These are phyloP conservation scores for Mayetiola destructor DNA, from an alignment of 2,888 invertebrate genomes.

Conservation along the genomic window DNA sequence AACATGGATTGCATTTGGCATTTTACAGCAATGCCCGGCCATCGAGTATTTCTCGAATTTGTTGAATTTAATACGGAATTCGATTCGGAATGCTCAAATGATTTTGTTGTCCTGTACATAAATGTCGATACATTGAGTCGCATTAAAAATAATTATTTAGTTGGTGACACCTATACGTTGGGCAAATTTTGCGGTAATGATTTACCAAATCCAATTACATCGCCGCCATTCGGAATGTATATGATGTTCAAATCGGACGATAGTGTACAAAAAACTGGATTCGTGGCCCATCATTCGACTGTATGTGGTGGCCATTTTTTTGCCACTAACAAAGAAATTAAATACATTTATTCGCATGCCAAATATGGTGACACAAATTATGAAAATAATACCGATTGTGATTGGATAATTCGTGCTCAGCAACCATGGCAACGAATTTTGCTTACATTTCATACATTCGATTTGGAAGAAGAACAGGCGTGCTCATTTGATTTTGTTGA, in stretches of 20 bases:
- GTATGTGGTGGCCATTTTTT: conserved; percentile 78
- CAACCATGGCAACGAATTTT: conserved; percentile 53
- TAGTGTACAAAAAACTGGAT: conserved; percentile 79
- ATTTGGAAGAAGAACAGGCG: conserved; percentile 72
- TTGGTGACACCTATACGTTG: conserved; percentile 49
- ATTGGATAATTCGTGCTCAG: conserved; percentile 75
- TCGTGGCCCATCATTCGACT: conserved; percentile 75
- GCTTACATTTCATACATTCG: conserved; percentile 51
- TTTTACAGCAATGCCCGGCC: conserved; percentile 82
- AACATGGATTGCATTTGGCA: conserved; percentile 89
- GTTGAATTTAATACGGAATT: conserved; percentile 81
- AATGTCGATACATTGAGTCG: conserved; percentile 53
- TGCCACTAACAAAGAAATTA: conserved; percentile 53
- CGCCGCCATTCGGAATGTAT: conserved; percentile 69
- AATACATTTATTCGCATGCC: conserved; percentile 79
- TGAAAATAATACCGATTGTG: conserved; percentile 69
- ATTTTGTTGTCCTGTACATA: conserved; percentile 78
- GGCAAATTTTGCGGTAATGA: conserved; percentile 65
- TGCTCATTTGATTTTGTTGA: conserved; percentile 84
- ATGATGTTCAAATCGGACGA: conserved; percentile 85
- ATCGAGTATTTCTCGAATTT: conserved; percentile 75
- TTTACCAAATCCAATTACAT: conserved; percentile 60
- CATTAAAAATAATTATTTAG: no score
- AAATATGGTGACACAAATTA: conserved; percentile 77
- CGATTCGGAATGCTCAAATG: conserved; percentile 85